Base-by-base conservation (phyloP, 2,113 vertebrate species). In the Ceuthmochares aereus region DNA sequence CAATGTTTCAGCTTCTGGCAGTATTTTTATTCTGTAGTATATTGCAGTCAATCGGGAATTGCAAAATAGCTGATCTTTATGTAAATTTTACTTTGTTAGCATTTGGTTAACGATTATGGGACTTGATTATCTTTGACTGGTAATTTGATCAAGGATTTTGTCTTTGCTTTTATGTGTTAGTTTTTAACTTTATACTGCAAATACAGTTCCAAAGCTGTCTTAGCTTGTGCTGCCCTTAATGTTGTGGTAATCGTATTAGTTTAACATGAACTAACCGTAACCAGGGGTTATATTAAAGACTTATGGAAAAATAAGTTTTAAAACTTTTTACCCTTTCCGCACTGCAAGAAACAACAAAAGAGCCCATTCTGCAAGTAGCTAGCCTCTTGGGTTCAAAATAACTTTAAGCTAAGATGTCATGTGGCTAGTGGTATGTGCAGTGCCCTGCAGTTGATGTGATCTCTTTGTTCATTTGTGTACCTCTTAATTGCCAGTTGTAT, bases 401-500 rank as follows among this genome's bases (percentile, higher is more conserved):
- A 49, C 12, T 51, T 66, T 43, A 62, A 83, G 5, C 32, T 14
- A 42, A 83, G 43, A 22, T 63, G 19, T 55, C 7, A 1, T 26
- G 29, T 68, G 32, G 51, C 37, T 58, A 23, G 40, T 32, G 54
- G 14, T 59, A 27, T 15, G 22, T 68, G 49, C 54, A 15, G 22
- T 68, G 49, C 54, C 22, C n/a, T 52, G 45, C 15, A 36, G 30
- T 26, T 84, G 59, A 30, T 21, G 5, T 2, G 32, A 43, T 91
- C 11, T 9, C 9, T 54, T 0, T 45, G 12, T 37, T 11, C 40
- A 12, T 10, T 62, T 52, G 22, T 2, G 0, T 37, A 15, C 1
- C 3, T 58, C 9, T 77, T 63, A 55, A 36, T 59, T 69, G 29
- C 20, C 8, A 34, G 3, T 30, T 70, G 7, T 25, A 66, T 67